Percentiles rank a stretch among this genome's conserved stretches.
phyloP scores from a whole-genome alignment of 2,113 vertebrate genomes.

The Oryzias celebensis region DNA sequence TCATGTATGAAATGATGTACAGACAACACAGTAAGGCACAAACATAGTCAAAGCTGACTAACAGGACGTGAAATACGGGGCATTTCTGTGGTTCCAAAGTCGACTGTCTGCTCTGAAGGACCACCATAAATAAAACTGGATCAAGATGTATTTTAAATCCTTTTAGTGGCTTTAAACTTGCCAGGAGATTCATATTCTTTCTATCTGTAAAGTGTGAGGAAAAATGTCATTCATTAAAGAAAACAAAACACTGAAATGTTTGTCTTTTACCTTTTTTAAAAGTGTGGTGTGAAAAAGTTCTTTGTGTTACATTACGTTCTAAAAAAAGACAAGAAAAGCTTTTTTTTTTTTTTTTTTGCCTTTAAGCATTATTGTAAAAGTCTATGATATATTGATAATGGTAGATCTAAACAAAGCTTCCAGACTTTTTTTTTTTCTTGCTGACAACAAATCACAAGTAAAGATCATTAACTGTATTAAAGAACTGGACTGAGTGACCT shows the following conservation, averaged over 20 bases:
- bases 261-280: neutral
- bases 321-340: no score
- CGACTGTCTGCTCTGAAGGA: conserved; percentile 41
- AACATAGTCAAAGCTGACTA: conserved; percentile 20
- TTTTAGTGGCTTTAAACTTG: conserved; percentile 24
- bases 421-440: no score
- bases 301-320: no score
- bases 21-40: conserved; percentile 48
- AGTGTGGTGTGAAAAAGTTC: neutral
- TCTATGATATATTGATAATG: no score
- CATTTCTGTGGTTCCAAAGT: conserved; percentile 36
- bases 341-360: no score
- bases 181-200: neutral
- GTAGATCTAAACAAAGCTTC: no score
- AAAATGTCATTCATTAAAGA: conserved; percentile 2
- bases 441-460: no score
- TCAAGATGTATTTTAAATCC: conserved; percentile 41
- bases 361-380: no score
- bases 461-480: no score
- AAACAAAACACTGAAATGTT: neutral
- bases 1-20: conserved; percentile 53
- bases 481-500: no score
- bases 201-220: neutral
- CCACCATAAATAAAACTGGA: conserved; percentile 31
- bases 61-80: conserved; percentile 35